Evolutionary conservation across 2,113 vertebrate genomes (phyloP).

Genomic region (Stictonetta naevosa): DNA sequence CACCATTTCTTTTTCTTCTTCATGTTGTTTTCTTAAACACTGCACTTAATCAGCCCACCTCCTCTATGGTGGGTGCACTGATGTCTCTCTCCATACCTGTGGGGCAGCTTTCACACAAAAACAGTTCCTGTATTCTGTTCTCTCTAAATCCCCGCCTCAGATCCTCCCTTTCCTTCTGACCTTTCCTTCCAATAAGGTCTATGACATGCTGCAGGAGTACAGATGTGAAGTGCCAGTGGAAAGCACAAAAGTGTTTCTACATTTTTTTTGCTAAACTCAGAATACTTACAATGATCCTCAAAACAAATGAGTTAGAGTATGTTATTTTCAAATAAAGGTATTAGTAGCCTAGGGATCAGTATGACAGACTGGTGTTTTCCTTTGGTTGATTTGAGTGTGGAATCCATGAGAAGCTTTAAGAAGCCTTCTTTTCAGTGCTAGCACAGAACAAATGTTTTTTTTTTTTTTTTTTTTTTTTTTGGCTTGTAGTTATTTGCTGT

Average conservation of each 20-base stretch:
- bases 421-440: not conserved
- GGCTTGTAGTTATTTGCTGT: not conserved
- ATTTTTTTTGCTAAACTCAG: not conserved
- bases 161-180: accelerated
- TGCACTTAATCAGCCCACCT: not conserved
- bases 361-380: not conserved
- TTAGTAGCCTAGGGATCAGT: not conserved
- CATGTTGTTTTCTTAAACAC: not conserved
- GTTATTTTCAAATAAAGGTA: not conserved
- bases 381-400: not conserved
- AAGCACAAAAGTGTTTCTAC: not conserved
- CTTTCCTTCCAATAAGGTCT: accelerated
- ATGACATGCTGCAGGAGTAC: accelerated
- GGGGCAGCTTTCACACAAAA: not conserved
- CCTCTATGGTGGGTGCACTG: accelerated
- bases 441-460: not conserved
- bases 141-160: not conserved
- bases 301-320: not conserved
- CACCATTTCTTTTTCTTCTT: not conserved
- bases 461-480: not conserved
- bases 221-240: not conserved
- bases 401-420: not conserved
- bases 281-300: not conserved
- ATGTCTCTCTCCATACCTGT: not conserved
- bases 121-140: not conserved